These are phyloP conservation scores for Exocentrus adspersus DNA, from an alignment of 2,888 invertebrate genomes.

Conservation along the genomic window DNA sequence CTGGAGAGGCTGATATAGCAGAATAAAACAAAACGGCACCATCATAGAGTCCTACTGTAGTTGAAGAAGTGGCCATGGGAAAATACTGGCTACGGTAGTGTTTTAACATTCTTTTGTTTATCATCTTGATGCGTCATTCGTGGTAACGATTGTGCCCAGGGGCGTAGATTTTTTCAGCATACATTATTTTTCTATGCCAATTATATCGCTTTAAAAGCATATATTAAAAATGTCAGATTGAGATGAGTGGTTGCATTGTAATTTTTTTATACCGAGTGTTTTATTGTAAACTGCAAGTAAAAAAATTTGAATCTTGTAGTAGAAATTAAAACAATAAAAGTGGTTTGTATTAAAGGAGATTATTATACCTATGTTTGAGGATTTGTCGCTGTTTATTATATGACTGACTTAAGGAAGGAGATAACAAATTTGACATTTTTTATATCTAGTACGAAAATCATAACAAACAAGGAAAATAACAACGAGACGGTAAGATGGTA, in stretches of 20 bases:
- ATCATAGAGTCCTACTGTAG: constrained; percentile 37
- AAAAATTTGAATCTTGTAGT: too few relatives aligned
- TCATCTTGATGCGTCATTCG: constrained; percentile 61
- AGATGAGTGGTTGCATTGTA: too few relatives aligned
- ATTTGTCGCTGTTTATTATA: too few relatives aligned
- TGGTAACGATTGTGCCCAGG: constrained; percentile 56
- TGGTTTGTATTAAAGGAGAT: too few relatives aligned
- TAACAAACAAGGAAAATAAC: constrained; percentile 23
- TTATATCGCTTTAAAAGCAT: background rate
- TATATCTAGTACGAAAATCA: constrained; percentile 12
- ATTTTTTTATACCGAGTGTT: too few relatives aligned
- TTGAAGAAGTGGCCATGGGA: constrained; percentile 55
- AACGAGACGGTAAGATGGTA: constrained; percentile 11
- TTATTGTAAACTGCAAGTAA: too few relatives aligned
- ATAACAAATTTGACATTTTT: too few relatives aligned
- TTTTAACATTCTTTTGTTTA: constrained; percentile 59
- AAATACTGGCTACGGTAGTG: constrained; percentile 53
- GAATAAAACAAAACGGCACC: constrained; percentile 30
- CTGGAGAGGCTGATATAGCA: constrained; percentile 37
- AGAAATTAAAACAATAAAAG: too few relatives aligned
- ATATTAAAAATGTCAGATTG: background rate
- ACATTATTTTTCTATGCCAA: background rate
- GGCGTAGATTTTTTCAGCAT: constrained; percentile 30
- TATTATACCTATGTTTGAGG: too few relatives aligned
- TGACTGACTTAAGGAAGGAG: background rate